phyloP scores from a whole-genome alignment of 2,888 invertebrate species.

The Microctonus hyperodae region DNA sequence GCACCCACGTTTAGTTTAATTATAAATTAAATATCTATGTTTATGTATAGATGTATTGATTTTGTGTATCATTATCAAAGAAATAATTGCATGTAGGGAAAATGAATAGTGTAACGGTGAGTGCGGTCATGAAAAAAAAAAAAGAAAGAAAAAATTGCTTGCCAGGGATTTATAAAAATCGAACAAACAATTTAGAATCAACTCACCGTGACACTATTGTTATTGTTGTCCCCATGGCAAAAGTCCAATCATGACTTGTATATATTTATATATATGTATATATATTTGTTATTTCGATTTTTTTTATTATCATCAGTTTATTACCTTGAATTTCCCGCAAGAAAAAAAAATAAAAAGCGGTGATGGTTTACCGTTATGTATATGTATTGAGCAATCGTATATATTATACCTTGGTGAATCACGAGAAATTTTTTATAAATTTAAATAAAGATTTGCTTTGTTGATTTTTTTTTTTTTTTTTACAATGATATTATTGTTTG shows the following conservation, averaged over 20 bases:
- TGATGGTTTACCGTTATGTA: conserved; percentile 15
- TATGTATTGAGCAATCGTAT: conserved; percentile 13
- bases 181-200: conserved; percentile 20
- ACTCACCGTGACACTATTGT: neutral
- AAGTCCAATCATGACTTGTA: neutral
- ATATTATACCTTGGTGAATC: conserved; percentile 1
- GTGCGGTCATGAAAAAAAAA: conserved; percentile 8
- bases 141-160: too few species aligned
- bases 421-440: too few species aligned
- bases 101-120: conserved; percentile 11
- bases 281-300: too few species aligned
- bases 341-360: neutral
- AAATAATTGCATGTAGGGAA: conserved; percentile 10
- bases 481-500: neutral
- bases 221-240: neutral
- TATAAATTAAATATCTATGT: neutral
- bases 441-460: too few species aligned
- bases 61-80: conserved; percentile 17
- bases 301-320: conserved; percentile 6
- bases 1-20: neutral
- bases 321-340: conserved; percentile 9
- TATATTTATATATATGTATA: neutral
- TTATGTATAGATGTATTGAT: neutral
- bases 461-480: neutral
- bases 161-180: conserved; percentile 1